Conservation (phyloP, 2,888 invertebrate genomes). For the Rhagium mordax region DNA sequence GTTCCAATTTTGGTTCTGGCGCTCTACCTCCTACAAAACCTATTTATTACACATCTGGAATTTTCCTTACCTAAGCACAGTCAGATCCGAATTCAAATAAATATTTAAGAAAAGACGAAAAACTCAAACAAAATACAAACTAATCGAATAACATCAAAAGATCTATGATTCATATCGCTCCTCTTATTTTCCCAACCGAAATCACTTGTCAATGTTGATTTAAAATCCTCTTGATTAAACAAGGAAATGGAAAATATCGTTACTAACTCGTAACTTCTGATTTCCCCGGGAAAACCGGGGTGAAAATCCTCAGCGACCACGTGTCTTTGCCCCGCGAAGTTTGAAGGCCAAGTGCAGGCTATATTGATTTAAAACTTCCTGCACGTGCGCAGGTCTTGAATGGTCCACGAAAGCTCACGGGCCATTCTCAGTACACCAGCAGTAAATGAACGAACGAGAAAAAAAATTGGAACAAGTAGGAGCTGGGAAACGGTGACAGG, state of each 20-base stretch:
- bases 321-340: conserved; percentile 58
- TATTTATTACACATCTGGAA: too few species aligned
- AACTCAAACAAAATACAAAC: neutral
- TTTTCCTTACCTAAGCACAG: too few species aligned
- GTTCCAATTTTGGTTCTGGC: too few species aligned
- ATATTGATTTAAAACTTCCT: conserved; percentile 61
- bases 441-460: too few species aligned
- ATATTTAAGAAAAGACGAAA: neutral
- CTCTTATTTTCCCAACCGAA: neutral
- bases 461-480: too few species aligned
- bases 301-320: conserved; percentile 64
- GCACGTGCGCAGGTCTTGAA: conserved; percentile 48
- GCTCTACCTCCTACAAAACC: too few species aligned
- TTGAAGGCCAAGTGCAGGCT: conserved; percentile 70
- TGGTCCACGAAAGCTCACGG: conserved; percentile 35
- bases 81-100: too few species aligned
- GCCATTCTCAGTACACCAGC: neutral
- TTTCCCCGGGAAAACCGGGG: conserved; percentile 63
- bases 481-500: too few species aligned
- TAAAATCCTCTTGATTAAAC: conserved; percentile 24
- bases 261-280: conserved; percentile 39
- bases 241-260: conserved; percentile 39
- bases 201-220: neutral
- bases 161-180: conserved; percentile 6
- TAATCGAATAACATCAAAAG: neutral